Base-by-base conservation (phyloP, 2,113 vertebrate genomes). In the Cyanoliseus patagonus region DNA sequence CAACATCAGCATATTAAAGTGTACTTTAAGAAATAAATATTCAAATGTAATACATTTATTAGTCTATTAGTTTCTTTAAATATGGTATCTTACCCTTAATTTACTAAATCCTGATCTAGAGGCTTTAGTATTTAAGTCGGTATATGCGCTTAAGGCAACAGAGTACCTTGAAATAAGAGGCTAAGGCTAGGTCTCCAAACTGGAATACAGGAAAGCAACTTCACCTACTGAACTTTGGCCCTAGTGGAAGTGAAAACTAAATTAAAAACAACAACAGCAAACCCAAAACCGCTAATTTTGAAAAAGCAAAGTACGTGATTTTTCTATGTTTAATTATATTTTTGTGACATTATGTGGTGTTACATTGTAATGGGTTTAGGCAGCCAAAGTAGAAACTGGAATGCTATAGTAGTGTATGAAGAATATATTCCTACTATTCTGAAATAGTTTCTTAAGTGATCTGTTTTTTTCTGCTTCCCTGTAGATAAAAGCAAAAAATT, bases 401-500 rank as follows among this genome's bases (percentile, higher is more conserved):
- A 84, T 92, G 91, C 46, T 94, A 1, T 82, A 85, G n/a, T 86
- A 77, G 19, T 87, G 41, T 94, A 37, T 96, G 74, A 92, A 92
- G 49, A 96, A 94, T 92, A 73, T 96, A 86, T 88, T 95, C 88
- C 81, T 92, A 51, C 37, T 64, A 68, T 61, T 97, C 55, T 94
- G 33, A 96, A 96, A 85, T 89, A 92, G 67, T 94, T 89, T 95
- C 86, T 68, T 52, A 96, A 97, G 98, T 95, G 89, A 96, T 98
- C 86, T 96, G 81, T 96, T 98, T 97, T 98, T 98, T 97, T 99
- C 96, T 98, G 96, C 99, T 97, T 98, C 88, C 93, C 98, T 99
- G 79, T 98, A 99, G 99, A 99, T 99, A 98, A 99, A 99, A 98
- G 99, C 99, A 98, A 99, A 99, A 99, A 99, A 99, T 98, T 99